Percentiles rank a stretch among this genome's conserved stretches.
Conservation (phyloP, 2,113 vertebrate genomes). For the Lucifuga dentata region DNA sequence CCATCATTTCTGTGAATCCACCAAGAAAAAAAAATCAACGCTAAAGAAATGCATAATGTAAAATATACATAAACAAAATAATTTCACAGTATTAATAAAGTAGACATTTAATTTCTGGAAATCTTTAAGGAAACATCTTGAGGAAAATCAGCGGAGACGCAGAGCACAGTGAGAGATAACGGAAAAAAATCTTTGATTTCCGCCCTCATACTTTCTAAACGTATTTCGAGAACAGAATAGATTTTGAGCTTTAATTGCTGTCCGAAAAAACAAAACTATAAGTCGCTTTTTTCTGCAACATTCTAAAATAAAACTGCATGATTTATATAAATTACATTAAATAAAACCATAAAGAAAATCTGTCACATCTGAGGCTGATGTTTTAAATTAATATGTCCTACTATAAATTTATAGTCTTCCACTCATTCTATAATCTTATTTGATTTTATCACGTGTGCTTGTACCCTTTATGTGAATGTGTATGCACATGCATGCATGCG, state of each 20-base stretch:
- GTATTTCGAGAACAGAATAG: conserved; percentile 40
- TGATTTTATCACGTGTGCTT: conserved; percentile 11
- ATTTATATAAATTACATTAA: conserved; percentile 26
- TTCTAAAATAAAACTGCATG: conserved; percentile 11
- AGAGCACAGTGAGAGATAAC: conserved; percentile 46
- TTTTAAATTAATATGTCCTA: not conserved
- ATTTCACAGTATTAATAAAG: too few relatives aligned
- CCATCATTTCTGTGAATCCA: not conserved
- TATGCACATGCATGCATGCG: conserved; percentile 11
- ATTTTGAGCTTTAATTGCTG: conserved; percentile 32
- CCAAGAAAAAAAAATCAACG: not conserved
- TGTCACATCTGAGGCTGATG: not conserved
- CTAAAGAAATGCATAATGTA: conserved; percentile 16
- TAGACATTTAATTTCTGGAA: conserved; percentile 37
- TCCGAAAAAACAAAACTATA: not conserved
- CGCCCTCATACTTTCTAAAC: conserved; percentile 26
- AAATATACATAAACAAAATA: not conserved
- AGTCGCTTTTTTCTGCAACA: not conserved
- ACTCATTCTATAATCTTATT: not conserved
- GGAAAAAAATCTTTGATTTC: conserved; percentile 28
- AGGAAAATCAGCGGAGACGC: conserved; percentile 37
- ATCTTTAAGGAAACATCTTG: conserved; percentile 51
- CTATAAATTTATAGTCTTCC: not conserved
- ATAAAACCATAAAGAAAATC: conserved; percentile 7
- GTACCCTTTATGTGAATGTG: not conserved